Base-by-base conservation (phyloP, 2,797 vertebrate genomes). In the Hippoglossus hippoglossus region DNA sequence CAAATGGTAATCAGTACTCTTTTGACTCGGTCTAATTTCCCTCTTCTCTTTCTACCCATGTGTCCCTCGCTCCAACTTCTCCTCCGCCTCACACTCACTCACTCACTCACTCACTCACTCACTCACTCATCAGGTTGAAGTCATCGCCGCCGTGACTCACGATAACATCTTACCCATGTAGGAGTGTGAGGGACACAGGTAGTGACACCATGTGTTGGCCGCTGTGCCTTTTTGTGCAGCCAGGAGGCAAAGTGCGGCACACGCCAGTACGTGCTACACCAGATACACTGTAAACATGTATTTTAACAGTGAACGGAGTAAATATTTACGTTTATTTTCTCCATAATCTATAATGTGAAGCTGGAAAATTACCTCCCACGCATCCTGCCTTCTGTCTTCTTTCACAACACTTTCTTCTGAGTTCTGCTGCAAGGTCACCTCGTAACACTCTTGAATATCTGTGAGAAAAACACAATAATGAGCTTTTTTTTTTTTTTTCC, bases 401-500 rank as follows among this genome's bases (percentile, higher is more conserved):
- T 88, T 90, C 68, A 77, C 85, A 81, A 75, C 87, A 66, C 83
- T 91, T 85, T 89, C 86, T 59, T 86, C 84, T 52, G 90, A 72
- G 79, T 93, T 94, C 65, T 93, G 91, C 65, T 93, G 92, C 90
- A 95, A 90, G 81, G 94, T 95, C 87, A 95, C 90, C 88, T 95
- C 94, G 86, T 95, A 95, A 89, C 94, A 95, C 90, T 95, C 93
- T 85, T 95, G 94, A 89, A 95, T 95, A 90, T 95, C 94, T 95
- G 91, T 55, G 74, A 90, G 84, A 77, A 73, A 25, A 67, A 59
- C 55, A 86, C 63, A 82, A 80, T 56, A 68, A 79, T 71, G 50
- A 85, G 55, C 21, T 39, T 56, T 55, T 65, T 36, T 31, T 31
- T 31, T 47, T 47, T 61, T 39, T 56, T 5, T 26, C 46, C 24